Conservation (phyloP, 2,888 invertebrate species). For the Chloromyia formosa region DNA sequence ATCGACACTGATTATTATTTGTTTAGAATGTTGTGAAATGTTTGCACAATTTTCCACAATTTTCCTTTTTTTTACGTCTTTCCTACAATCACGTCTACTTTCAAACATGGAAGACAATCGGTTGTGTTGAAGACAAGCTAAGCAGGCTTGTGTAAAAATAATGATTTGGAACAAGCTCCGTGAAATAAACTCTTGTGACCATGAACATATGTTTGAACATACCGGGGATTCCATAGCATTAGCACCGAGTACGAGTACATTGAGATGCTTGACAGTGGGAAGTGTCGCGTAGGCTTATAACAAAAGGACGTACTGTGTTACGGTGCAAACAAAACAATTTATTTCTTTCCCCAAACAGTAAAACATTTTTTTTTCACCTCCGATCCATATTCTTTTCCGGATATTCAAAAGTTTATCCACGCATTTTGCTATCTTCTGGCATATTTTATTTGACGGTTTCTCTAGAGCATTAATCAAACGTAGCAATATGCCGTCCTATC, state of each 20-base stretch:
- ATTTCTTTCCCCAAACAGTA: slow-evolving; percentile 11
- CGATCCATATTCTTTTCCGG: neutral
- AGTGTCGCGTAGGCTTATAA: slow-evolving; percentile 15
- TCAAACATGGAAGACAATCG: slow-evolving; percentile 39
- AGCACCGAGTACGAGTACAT: neutral
- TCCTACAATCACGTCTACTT: neutral
- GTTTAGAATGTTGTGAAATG: too few relatives aligned
- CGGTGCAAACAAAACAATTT: slow-evolving; percentile 18
- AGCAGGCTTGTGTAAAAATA: slow-evolving; percentile 40
- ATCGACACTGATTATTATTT: too few relatives aligned
- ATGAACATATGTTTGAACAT: slow-evolving; percentile 44
- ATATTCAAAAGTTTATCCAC: slow-evolving; percentile 28
- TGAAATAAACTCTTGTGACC: slow-evolving; percentile 48
- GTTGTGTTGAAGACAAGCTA: slow-evolving; percentile 26
- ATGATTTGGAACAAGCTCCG: slow-evolving; percentile 37
- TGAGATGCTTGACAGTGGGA: slow-evolving; percentile 15
- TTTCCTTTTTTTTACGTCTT: too few relatives aligned
- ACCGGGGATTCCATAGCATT: slow-evolving; percentile 11
- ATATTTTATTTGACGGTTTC: slow-evolving; percentile 34
- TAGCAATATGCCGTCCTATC: neutral
- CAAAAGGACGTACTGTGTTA: slow-evolving; percentile 25
- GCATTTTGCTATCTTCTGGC: slow-evolving; percentile 15
- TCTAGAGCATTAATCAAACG: slow-evolving; percentile 28
- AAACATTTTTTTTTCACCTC: slow-evolving; percentile 22
- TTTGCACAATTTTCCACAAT: too few relatives aligned